Percentiles rank a stretch among this genome's conserved stretches.
Evolutionary conservation across 2,797 vertebrate species (phyloP).

Genomic region (Acanthurus tractus): DNA sequence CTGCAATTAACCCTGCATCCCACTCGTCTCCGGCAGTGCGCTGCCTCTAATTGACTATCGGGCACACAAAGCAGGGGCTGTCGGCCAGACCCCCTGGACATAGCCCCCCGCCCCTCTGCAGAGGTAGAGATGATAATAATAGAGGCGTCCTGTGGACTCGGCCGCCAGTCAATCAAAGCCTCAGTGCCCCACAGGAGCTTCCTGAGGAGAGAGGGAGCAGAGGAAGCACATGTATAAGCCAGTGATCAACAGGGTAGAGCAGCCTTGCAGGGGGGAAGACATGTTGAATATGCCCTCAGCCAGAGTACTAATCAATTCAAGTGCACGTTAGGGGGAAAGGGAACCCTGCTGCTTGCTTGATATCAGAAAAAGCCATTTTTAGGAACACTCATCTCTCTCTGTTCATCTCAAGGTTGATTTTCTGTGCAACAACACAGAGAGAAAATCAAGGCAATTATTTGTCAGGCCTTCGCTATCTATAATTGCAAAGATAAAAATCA

Average conservation of each 20-base stretch:
- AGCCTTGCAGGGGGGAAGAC: slow-evolving; percentile 77
- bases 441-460: slow-evolving; percentile 81
- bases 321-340: slow-evolving; percentile 76
- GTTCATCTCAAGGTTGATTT: slow-evolving; percentile 82
- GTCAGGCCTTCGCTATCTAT: slow-evolving; percentile 79
- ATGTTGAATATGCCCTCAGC: slow-evolving; percentile 84
- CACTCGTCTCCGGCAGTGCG: slow-evolving; percentile 81
- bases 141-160: slow-evolving; percentile 83
- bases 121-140: slow-evolving; percentile 86
- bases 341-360: slow-evolving; percentile 81
- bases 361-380: slow-evolving; percentile 82
- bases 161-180: slow-evolving; percentile 85
- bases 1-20: slow-evolving; percentile 90
- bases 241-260: slow-evolving; percentile 81
- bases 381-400: slow-evolving; percentile 78
- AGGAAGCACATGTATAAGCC: slow-evolving; percentile 79
- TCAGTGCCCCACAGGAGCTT: slow-evolving; percentile 78
- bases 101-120: slow-evolving; percentile 71
- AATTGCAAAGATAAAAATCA: slow-evolving; percentile 84
- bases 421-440: slow-evolving; percentile 68
- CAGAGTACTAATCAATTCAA: slow-evolving; percentile 85
- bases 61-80: slow-evolving; percentile 85
- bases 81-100: slow-evolving; percentile 83
- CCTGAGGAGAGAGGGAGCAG: slow-evolving; percentile 75
- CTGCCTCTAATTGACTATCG: slow-evolving; percentile 86